These are phyloP conservation scores for Gallinago jamesoni DNA, from an alignment of 2,113 vertebrate species.

Conservation along the genomic window DNA sequence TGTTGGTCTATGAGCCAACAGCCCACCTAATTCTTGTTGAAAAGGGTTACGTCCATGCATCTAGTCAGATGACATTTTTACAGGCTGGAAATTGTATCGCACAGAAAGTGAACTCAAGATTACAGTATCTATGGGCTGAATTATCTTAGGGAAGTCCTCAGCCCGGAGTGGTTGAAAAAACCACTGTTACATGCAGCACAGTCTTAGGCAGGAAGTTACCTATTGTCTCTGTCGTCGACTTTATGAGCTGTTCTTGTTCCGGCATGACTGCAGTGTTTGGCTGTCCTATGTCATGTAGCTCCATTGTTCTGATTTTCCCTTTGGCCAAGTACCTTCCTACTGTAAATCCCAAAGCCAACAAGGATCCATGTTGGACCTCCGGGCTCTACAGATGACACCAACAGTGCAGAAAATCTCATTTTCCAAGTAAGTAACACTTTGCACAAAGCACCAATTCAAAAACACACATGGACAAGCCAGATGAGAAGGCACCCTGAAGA, in stretches of 20 bases:
- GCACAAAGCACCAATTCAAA: not conserved
- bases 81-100: not conserved
- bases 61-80: not conserved
- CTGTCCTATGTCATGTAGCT: slow-evolving; percentile 67
- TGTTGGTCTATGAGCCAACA: not conserved
- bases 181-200: not conserved
- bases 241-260: slow-evolving; percentile 86
- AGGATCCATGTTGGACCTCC: slow-evolving; percentile 93
- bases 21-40: not conserved
- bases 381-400: slow-evolving; percentile 80
- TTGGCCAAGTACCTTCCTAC: slow-evolving; percentile 90
- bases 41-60: not conserved
- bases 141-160: not conserved
- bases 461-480: not conserved
- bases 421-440: not conserved
- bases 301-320: slow-evolving; percentile 71
- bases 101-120: not conserved
- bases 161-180: not conserved
- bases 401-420: slow-evolving; percentile 25
- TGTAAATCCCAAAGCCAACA: slow-evolving; percentile 95
- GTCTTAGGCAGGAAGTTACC: slow-evolving; percentile 73
- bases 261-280: slow-evolving; percentile 69
- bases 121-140: not conserved
- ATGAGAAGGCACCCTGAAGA: not conserved
- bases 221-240: slow-evolving; percentile 87